phyloP scores from a whole-genome alignment of 1,140 invertebrate species.

The Eurosta solidaginis region DNA sequence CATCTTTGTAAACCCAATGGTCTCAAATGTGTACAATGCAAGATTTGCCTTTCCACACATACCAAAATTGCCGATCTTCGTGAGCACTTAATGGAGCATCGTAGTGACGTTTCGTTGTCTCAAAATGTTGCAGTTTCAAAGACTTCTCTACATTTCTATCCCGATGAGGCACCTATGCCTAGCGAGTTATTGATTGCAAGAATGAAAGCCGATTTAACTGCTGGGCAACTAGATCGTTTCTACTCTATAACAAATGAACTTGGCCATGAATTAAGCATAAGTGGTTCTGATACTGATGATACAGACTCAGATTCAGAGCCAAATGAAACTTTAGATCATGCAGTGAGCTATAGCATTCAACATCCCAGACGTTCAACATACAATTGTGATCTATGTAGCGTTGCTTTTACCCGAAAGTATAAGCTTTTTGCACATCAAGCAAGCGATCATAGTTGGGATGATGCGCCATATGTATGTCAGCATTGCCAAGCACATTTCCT shows the following conservation, averaged over 20 bases:
- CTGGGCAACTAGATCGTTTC: constrained; percentile 43
- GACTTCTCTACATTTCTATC: constrained; percentile 41
- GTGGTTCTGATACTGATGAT: constrained; percentile 51
- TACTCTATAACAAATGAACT: constrained; percentile 51
- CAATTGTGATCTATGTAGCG: constrained; percentile 60
- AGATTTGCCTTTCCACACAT: constrained; percentile 52
- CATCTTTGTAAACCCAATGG: constrained; percentile 46
- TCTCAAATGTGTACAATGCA: constrained; percentile 51
- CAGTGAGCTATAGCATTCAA: background rate
- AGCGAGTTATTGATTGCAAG: constrained; percentile 37
- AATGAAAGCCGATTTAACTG: constrained; percentile 43
- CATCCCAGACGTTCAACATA: constrained; percentile 34
- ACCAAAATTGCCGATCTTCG: constrained; percentile 48
- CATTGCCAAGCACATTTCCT: constrained; percentile 48
- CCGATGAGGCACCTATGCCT: constrained; percentile 37
- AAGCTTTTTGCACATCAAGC: constrained; percentile 49
- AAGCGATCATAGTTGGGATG: constrained; percentile 42
- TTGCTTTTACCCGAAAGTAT: constrained; percentile 54
- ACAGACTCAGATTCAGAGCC: constrained; percentile 39
- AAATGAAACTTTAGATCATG: background rate
- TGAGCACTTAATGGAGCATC: constrained; percentile 42
- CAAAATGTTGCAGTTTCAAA: constrained; percentile 28
- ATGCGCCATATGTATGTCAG: constrained; percentile 37
- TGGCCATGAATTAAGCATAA: constrained; percentile 47
- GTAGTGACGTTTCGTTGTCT: constrained; percentile 33